Conservation (phyloP, 2,113 vertebrate genomes). For the Morone saxatilis region DNA sequence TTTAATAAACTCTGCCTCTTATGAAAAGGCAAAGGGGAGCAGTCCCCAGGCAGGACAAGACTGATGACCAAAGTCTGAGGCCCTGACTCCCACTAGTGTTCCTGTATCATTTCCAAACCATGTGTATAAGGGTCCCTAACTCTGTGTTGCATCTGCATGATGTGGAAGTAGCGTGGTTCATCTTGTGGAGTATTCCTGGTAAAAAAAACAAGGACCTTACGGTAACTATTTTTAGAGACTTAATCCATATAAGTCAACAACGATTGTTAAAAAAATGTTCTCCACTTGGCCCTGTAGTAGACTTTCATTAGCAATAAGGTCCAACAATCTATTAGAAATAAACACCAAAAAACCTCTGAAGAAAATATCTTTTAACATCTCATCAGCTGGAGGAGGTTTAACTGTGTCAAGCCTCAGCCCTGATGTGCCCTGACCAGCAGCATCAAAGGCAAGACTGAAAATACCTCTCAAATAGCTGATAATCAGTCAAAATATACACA, state of each 20-base stretch:
- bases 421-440: no score
- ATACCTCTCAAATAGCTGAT: no score
- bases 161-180: background rate
- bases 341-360: background rate
- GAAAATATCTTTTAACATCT: background rate
- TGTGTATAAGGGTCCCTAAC: no score
- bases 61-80: background rate
- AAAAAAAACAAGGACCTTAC: background rate
- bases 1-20: constrained; percentile 3
- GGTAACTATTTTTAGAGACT: background rate
- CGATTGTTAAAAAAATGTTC: background rate
- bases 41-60: background rate
- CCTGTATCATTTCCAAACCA: background rate
- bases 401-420: no score
- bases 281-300: background rate
- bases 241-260: background rate
- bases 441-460: no score
- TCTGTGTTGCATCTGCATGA: background rate
- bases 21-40: background rate
- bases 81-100: background rate
- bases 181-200: background rate
- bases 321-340: background rate
- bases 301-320: background rate
- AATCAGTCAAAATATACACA: no score
- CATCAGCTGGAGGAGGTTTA: no score